A percentile compares a stretch with the other conserved stretches of the same genome.
These are phyloP conservation scores for Herpetotheres cachinnans DNA, from an alignment of 2,113 vertebrate genomes.

Conservation along the genomic window DNA sequence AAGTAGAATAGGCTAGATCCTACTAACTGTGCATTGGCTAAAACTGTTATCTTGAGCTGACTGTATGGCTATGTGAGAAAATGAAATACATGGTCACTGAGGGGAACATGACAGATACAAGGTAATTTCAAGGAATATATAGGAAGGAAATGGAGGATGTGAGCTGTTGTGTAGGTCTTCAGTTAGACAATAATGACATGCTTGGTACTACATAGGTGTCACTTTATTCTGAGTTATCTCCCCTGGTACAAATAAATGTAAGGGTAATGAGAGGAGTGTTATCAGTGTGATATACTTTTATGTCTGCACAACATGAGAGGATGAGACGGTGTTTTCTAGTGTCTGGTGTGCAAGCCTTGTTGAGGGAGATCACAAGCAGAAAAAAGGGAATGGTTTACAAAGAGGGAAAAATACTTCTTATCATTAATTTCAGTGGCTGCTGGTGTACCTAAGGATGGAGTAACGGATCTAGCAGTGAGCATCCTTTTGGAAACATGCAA, in stretches of 20 bases:
- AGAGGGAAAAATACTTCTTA: neutral
- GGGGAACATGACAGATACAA: neutral
- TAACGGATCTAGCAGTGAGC: neutral
- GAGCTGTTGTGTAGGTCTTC: neutral
- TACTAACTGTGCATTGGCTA: slow-evolving; percentile 21
- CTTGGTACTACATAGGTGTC: neutral
- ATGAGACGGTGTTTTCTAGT: neutral
- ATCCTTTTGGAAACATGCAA: neutral
- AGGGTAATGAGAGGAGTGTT: neutral
- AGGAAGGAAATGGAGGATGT: neutral
- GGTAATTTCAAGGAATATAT: neutral
- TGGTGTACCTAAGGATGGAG: neutral
- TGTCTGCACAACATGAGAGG: neutral
- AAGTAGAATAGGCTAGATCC: slow-evolving; percentile 33
- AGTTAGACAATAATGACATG: neutral
- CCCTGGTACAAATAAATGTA: neutral
- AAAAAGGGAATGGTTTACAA: neutral
- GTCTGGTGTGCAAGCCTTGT: neutral
- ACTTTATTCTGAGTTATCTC: neutral
- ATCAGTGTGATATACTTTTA: neutral
- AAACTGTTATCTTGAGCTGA: slow-evolving; percentile 53
- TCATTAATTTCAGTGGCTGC: too few species aligned
- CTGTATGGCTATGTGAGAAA: neutral
- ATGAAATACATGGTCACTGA: neutral
- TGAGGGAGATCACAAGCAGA: neutral